phyloP scores from a whole-genome alignment of 1,140 invertebrate genomes.

The Cyclargus thomasi region DNA sequence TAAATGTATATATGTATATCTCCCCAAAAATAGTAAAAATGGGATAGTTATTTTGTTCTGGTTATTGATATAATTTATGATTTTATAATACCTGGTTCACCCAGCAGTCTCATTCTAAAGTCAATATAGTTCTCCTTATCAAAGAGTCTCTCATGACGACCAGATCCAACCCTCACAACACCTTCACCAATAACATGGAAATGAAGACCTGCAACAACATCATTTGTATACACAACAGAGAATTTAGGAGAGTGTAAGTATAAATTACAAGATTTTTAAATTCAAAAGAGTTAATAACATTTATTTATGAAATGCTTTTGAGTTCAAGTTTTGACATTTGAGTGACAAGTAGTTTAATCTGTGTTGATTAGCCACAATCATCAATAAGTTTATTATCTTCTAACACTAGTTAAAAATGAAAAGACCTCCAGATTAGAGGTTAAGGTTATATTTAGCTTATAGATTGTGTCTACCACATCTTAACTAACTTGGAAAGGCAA shows the following conservation, averaged over 20 bases:
- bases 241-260: too few species aligned
- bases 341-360: too few species aligned
- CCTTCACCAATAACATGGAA: slow-evolving; percentile 96
- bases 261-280: too few species aligned
- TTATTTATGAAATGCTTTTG: too few species aligned
- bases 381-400: not conserved
- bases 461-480: not conserved
- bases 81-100: slow-evolving; percentile 83
- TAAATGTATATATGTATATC: too few species aligned
- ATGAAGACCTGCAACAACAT: slow-evolving; percentile 82
- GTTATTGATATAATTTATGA: too few species aligned
- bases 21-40: too few species aligned
- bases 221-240: not conserved
- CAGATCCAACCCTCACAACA: slow-evolving; percentile 87
- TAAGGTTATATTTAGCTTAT: not conserved
- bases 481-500: not conserved
- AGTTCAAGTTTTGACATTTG: too few species aligned
- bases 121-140: slow-evolving; percentile 97
- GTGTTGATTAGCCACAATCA: too few species aligned
- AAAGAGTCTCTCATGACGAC: slow-evolving; percentile 87
- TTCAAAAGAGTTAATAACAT: too few species aligned
- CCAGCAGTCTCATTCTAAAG: slow-evolving; percentile 93
- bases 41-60: too few species aligned
- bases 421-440: not conserved
- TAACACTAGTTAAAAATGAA: not conserved